Percentiles rank a stretch among this genome's conserved stretches.
These are phyloP conservation scores for Eriosoma lanigerum DNA, from an alignment of 1,140 invertebrate genomes.

Conservation along the genomic window DNA sequence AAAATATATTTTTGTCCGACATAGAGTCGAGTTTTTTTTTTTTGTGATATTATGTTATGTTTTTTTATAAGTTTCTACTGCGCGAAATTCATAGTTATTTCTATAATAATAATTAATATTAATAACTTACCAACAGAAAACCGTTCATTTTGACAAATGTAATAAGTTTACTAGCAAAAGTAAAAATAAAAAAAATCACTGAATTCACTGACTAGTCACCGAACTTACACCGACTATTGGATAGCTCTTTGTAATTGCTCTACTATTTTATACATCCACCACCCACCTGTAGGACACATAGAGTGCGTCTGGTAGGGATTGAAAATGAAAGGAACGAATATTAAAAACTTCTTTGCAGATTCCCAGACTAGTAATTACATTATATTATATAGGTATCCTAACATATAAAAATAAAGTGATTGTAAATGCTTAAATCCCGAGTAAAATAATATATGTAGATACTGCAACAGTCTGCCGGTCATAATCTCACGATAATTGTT, in stretches of 20 bases:
- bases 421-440: conserved; percentile 26
- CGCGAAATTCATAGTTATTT: no score
- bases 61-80: no score
- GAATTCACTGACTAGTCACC: conserved; percentile 41
- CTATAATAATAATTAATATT: no score
- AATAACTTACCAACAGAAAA: conserved; percentile 55
- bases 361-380: conserved; percentile 47
- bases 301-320: conserved; percentile 41
- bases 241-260: conserved; percentile 33
- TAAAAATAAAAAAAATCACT: conserved; percentile 3
- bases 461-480: not conserved
- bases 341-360: conserved; percentile 47
- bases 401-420: conserved; percentile 37
- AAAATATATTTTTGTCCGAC: not conserved
- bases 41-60: no score
- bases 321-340: conserved; percentile 48
- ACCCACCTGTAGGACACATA: conserved; percentile 43
- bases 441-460: conserved; percentile 6
- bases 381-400: not conserved
- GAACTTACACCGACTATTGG: conserved; percentile 46
- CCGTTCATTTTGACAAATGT: conserved; percentile 30
- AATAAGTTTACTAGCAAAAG: not conserved
- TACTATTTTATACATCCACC: conserved; percentile 48
- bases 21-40: not conserved
- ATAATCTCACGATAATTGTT: conserved; percentile 29